Base-by-base conservation (phyloP, 2,888 invertebrate species). In the Diabrotica balteata region DNA sequence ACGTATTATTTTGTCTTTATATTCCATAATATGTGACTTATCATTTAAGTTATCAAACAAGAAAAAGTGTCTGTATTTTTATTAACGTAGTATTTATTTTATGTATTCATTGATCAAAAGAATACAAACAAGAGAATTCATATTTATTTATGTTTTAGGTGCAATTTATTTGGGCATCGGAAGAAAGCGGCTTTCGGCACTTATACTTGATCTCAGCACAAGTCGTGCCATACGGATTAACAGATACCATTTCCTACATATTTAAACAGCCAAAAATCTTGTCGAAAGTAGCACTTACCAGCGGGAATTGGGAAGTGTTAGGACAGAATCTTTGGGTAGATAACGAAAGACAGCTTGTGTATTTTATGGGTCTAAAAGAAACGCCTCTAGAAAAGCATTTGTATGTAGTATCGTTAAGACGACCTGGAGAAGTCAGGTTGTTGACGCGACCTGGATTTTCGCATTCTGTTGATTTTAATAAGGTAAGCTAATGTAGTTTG, bases 261-360 rank as follows among this genome's bases (percentile, higher is more conserved):
- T 86, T 84, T 76, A 74, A 86, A 51, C 84, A 85, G 22, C 91
- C 93, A 0, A 88, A 90, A 76, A 87, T 93, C 70, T 81, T 90
- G 63, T 90, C 90, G 68, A 91, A 91, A 81, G 87, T 93, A 45
- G 89, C 93, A 0, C 85, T 97, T 75, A 97, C 97, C 0, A 88
- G 89, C 10, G 97, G 97, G 0, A 93, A 95, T n/a, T 97, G 97
- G 97, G 96, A 96, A 83, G 94, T 97, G 17, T 86, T 94, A 78
- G 91, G 93, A 44, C 88, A 91, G 70, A 91, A 91, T 84, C 87
- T 97, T 63, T 97, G 96, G 95, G 93, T 97, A 49, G 96, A 98
- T 84, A 89, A 89, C 70, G 81, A 86, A 5, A 87, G 91, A 71
- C 89, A 91, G 68, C 86, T 97, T 68, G 93, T 98, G 2, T 98